Conservation (phyloP, 1,140 invertebrate species). For the Tribolium madens region DNA sequence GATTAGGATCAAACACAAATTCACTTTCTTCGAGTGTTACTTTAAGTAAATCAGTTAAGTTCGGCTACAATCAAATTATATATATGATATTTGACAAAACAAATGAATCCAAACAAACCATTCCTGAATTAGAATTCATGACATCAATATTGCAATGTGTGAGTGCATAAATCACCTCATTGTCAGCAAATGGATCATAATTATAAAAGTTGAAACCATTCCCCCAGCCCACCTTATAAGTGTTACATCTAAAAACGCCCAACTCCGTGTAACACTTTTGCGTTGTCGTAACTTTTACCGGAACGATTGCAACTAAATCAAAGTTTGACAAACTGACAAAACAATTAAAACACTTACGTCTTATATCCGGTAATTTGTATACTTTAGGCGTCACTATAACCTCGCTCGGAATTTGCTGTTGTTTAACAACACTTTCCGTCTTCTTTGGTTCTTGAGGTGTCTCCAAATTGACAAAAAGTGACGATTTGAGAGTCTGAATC, state of each 20-base stretch:
- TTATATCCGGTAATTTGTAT: background rate
- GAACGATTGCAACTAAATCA: background rate
- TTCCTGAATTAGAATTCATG: background rate
- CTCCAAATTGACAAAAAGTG: constrained; percentile 16
- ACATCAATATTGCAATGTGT: constrained; percentile 33
- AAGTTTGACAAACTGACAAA: no score
- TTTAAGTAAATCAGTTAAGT: constrained; percentile 10
- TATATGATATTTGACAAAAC: background rate
- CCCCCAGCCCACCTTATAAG: constrained; percentile 82
- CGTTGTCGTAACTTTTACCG: background rate
- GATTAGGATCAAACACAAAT: constrained; percentile 37
- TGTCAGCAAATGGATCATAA: constrained; percentile 25
- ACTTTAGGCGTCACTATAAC: background rate
- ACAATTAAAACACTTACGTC: constrained; percentile 26
- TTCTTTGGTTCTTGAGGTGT: background rate
- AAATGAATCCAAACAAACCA: background rate
- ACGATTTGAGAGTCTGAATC: constrained; percentile 4
- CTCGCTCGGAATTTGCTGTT: background rate
- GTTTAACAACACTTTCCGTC: background rate
- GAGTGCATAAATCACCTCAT: constrained; percentile 7
- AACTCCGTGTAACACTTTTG: constrained; percentile 73
- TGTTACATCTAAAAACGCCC: constrained; percentile 74
- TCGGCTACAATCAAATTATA: constrained; percentile 6
- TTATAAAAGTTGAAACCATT: constrained; percentile 71
- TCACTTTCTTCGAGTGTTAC: constrained; percentile 51